These are phyloP conservation scores for Clarias platycephalus DNA, from an alignment of 2,797 vertebrate genomes.

Conservation along the genomic window DNA sequence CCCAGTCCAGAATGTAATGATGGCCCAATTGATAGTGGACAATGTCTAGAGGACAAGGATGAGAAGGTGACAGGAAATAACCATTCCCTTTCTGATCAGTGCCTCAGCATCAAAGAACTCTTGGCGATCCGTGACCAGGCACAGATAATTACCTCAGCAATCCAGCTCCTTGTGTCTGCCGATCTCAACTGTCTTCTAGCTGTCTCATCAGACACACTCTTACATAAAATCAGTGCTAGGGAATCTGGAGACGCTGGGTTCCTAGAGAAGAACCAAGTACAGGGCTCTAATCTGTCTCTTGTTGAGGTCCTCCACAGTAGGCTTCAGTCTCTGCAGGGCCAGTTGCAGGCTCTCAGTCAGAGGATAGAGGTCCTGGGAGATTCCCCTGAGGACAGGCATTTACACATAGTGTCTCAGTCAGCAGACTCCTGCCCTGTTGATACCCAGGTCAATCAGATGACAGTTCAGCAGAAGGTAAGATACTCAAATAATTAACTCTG, in stretches of 20 bases:
- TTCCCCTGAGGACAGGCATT: slow-evolving; percentile 68
- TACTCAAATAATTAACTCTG: slow-evolving; percentile 39
- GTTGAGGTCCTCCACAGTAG: slow-evolving; percentile 85
- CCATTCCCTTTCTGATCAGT: slow-evolving; percentile 62
- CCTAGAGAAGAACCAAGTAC: slow-evolving; percentile 76
- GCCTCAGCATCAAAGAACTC: slow-evolving; percentile 82
- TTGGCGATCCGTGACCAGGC: slow-evolving; percentile 89
- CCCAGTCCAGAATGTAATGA: slow-evolving; percentile 77
- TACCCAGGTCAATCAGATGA: slow-evolving; percentile 70
- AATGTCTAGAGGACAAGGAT: slow-evolving; percentile 69
- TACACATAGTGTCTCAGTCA: slow-evolving; percentile 63
- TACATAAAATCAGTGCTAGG: slow-evolving; percentile 81
- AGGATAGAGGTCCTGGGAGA: slow-evolving; percentile 79
- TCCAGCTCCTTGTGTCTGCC: slow-evolving; percentile 85
- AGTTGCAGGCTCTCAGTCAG: slow-evolving; percentile 85
- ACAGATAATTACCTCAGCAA: slow-evolving; percentile 85
- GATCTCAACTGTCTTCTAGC: slow-evolving; percentile 83
- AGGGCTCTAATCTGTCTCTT: slow-evolving; percentile 78
- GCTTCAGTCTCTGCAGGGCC: slow-evolving; percentile 84
- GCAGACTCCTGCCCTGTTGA: slow-evolving; percentile 68
- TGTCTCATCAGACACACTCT: slow-evolving; percentile 62
- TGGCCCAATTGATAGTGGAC: slow-evolving; percentile 71
- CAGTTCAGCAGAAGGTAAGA: slow-evolving; percentile 82
- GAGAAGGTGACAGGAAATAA: slow-evolving; percentile 58
- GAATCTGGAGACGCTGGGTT: slow-evolving; percentile 79